Base-by-base conservation (phyloP, 2,888 invertebrate genomes). In the Choristoneura rosaceana region DNA sequence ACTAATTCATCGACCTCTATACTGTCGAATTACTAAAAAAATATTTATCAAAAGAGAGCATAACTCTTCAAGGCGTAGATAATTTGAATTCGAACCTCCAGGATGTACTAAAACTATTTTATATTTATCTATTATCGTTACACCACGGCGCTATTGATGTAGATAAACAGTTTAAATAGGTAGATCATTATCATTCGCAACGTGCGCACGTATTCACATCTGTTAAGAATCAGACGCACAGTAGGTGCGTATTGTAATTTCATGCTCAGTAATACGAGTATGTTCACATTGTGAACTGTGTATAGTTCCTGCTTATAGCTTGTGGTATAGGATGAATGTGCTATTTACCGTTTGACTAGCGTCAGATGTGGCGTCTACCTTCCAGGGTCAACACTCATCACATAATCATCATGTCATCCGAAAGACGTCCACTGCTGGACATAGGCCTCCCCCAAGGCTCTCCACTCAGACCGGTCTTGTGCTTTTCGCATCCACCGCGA, bases 221-320 rank as follows among this genome's bases (percentile, higher is more conserved):
- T 75, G 73, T 67, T 68, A 64, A 68, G 65, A 73, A 65, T 75
- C 68, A 70, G 66, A 68, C 45, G 45, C 43, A 61, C 52, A 62
- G 60, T 66, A 7, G 38, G 38, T 38, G 33, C 47, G 34, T 33
- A 70, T 70, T 70, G 70, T 70, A 58, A 62, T 67, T 66, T 67
- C 58, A 74, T 74, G 55, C 25, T 10, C 10, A 25, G 55, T 25
- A 4, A 55, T 12, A 25, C 25, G 55, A 55, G 17, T 25, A 17
- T 12, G 25, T 25, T 25, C 10, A 25, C 12, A 25, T 55, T 55
- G 25, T 25, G 55, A 55, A 25, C 25, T 55, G 55, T 12, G 50
- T 15, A 52, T 52, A n/a, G 15, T 52, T 52, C 15, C 50, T 52
- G 8, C 0, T 17, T 3, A 8, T 15, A 52, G 50, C 50, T 9